Conservation (phyloP, 2,113 vertebrate species). For the Pteropus alecto region DNA sequence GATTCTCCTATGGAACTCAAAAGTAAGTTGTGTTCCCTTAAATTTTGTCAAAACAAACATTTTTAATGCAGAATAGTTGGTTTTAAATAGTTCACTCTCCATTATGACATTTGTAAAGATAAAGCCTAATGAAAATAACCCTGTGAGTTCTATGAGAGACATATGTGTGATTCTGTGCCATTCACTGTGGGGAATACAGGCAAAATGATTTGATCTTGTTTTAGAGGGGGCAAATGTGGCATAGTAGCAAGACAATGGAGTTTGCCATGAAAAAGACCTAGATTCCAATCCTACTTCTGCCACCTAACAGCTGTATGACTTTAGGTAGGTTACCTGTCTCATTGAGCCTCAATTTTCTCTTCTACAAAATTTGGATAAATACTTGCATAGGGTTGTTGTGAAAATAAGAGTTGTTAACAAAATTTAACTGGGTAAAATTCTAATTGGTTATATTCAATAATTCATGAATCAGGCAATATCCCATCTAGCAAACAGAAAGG, state of each 20-base stretch:
- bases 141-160: background rate
- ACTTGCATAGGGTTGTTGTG: background rate
- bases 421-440: background rate
- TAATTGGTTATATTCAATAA: background rate
- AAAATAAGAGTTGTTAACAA: background rate
- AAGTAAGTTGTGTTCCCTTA: background rate
- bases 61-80: background rate
- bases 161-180: background rate
- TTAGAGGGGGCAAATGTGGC: background rate
- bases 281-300: background rate
- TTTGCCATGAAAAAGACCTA: background rate
- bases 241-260: background rate
- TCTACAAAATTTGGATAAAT: slow-evolving; percentile 1
- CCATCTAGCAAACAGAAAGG: background rate
- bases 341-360: background rate
- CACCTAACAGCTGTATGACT: background rate
- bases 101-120: background rate
- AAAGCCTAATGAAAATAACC: slow-evolving; percentile 13
- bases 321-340: background rate
- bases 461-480: background rate
- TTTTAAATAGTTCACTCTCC: background rate
- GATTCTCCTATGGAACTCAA: background rate
- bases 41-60: background rate
- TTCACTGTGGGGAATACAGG: background rate
- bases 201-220: background rate